Percentiles rank a stretch among this genome's conserved stretches.
phyloP scores from a whole-genome alignment of 2,797 vertebrate species.

The Loris lydekkerianus region DNA sequence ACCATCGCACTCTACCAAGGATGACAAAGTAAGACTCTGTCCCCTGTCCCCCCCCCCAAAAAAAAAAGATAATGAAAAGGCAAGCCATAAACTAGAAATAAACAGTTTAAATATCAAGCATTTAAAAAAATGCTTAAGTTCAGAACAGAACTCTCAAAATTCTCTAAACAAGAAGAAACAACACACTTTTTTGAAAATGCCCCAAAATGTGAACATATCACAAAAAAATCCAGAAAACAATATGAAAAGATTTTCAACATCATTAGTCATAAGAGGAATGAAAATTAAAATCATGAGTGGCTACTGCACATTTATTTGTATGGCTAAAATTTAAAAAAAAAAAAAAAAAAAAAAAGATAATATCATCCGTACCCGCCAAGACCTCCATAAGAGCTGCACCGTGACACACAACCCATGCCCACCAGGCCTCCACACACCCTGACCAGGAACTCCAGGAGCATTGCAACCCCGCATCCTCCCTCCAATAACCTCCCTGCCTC shows the following conservation, averaged over 20 bases:
- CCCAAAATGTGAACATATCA: slow-evolving; percentile 1
- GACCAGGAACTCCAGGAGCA: no score
- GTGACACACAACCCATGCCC: no score
- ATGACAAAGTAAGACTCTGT: no score
- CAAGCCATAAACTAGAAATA: neutral
- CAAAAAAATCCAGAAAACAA: neutral
- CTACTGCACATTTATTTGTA: neutral
- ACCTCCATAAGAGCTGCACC: no score
- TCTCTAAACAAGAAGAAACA: neutral
- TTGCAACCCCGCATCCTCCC: no score
- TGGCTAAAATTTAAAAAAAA: neutral
- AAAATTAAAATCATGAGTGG: neutral
- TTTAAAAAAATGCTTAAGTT: neutral
- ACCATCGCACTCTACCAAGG: no score
- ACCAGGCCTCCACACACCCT: no score
- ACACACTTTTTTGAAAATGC: neutral
- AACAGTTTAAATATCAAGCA: slow-evolving; percentile 27
- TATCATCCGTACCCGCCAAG: no score
- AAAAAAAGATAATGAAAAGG: neutral
- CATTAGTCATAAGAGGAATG: slow-evolving; percentile 17
- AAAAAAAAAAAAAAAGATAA: neutral
- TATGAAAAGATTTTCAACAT: neutral
- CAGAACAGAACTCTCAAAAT: neutral
- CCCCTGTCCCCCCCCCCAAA: no score
- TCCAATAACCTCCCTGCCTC: no score